Evolutionary conservation across 2,888 invertebrate species (phyloP), one percentile per base, ranked within the genome.

Genomic region (Anorthoa munda): DNA sequence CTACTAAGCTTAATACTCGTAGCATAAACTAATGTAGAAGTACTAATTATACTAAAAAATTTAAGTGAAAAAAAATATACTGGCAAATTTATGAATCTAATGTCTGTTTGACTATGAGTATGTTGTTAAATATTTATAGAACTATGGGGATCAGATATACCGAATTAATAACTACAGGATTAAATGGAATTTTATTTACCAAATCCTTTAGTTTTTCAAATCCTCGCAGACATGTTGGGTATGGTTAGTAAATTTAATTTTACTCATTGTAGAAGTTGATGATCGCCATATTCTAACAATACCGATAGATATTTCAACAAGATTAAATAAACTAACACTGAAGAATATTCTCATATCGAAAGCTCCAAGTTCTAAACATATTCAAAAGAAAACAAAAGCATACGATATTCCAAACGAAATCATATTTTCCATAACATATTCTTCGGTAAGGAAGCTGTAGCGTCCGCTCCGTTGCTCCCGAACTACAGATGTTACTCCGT

Each of bases 401-500:
- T 9, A 59, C 23, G 46, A 60, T 81, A 72, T 56, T 2, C 23
- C 18, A 51, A 75, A 75, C 45, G 68, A 78, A 83, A 88, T 83
- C 75, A 82, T 84, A 81, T 87, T 77, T 87, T 77, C 86, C 79
- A 84, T 87, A 84, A 87, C 80, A 88, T 86, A 90, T 88, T 88
- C 84, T 71, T 76, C 63, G 48, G 72, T 74, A 79, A 79, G 86
- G 82, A 87, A 88, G 87, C 82, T 82, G 86, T 87, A 85, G 80
- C 74, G 26, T 69, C 70, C 76, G 85, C 83, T 82, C 79, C 79
- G 84, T 71, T 84, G 82, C 71, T 70, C 68, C 72, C 64, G 71
- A 79, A 79, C 81, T 85, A 82, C 91, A 91, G 89, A 90, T 91
- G 90, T 84, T 88, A 69, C 84, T 77, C 82, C 73, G 75, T 56